Percentiles rank a stretch among this genome's conserved stretches.
phyloP scores from a whole-genome alignment of 2,797 vertebrate species.

The Cyclopterus lumpus region DNA sequence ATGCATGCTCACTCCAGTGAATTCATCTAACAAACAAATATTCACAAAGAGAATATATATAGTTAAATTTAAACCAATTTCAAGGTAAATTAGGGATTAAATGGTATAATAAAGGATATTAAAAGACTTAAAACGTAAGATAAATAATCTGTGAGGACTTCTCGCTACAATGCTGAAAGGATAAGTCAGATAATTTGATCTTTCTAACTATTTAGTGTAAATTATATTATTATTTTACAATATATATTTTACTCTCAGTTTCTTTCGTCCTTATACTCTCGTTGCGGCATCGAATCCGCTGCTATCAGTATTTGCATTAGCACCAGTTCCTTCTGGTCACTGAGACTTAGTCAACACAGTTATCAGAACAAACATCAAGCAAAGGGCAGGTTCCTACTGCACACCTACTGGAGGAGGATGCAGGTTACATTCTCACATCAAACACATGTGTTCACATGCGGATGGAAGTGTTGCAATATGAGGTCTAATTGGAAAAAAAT shows the following conservation, averaged over 20 bases:
- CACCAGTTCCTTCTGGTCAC: constrained; percentile 45
- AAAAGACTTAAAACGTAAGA: neutral
- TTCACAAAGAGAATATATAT: neutral
- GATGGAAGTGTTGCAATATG: neutral
- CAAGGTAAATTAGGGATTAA: neutral
- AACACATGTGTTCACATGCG: neutral
- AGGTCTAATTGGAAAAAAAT: neutral
- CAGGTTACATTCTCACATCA: neutral
- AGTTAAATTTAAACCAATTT: neutral
- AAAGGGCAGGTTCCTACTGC: constrained; percentile 35
- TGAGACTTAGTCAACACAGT: constrained; percentile 60
- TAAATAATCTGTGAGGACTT: neutral
- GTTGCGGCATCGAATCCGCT: neutral
- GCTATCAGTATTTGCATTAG: constrained; percentile 66
- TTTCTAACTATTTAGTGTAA: neutral
- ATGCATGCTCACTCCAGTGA: neutral
- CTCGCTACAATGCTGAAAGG: neutral
- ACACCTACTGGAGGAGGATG: neutral
- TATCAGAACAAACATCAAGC: constrained; percentile 73
- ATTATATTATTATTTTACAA: neutral
- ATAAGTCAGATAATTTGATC: neutral
- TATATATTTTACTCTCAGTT: neutral
- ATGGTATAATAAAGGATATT: neutral
- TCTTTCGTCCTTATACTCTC: neutral
- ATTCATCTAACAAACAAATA: neutral